These are phyloP conservation scores for Tortricodes alternella DNA, from an alignment of 2,888 invertebrate species.

Conservation along the genomic window DNA sequence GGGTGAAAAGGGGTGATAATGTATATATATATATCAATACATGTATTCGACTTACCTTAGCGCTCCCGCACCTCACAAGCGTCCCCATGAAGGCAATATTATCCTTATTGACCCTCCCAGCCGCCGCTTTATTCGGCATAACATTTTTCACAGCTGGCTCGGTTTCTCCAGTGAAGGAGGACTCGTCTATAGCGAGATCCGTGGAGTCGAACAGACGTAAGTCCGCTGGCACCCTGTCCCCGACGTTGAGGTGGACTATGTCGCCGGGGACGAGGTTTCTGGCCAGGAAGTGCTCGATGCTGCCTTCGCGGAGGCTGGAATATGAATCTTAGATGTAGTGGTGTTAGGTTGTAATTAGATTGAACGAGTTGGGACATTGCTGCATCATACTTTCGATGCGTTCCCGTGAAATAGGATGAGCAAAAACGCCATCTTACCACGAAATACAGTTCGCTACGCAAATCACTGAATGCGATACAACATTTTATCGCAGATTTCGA, in stretches of 20 bases:
- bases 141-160: conserved; percentile 93
- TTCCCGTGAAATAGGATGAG: no score
- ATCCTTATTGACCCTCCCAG: conserved; percentile 86
- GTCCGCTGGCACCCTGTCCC: conserved; percentile 98
- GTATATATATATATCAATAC: no score
- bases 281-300: conserved; percentile 94
- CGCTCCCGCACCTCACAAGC: conserved; percentile 96
- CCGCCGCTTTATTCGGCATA: conserved; percentile 84
- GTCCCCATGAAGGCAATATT: conserved; percentile 99
- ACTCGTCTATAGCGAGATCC: conserved; percentile 98
- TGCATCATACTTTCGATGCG: no score
- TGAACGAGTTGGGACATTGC: background rate
- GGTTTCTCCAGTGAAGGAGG: conserved; percentile 99
- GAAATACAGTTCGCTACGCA: no score
- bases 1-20: no score
- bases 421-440: no score
- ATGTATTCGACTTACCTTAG: conserved; percentile 86
- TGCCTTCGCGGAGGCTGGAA: conserved; percentile 92
- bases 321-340: background rate
- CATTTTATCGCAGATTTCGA: no score
- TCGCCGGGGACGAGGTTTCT: conserved; percentile 98
- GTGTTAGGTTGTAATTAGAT: background rate
- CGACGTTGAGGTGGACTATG: conserved; percentile 94
- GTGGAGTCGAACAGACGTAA: conserved; percentile 95
- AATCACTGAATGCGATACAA: no score